A percentile compares a stretch with the other conserved stretches of the same genome.
Evolutionary conservation across 1,140 invertebrate species (phyloP).

Genomic region (Neocloeon triangulifer): DNA sequence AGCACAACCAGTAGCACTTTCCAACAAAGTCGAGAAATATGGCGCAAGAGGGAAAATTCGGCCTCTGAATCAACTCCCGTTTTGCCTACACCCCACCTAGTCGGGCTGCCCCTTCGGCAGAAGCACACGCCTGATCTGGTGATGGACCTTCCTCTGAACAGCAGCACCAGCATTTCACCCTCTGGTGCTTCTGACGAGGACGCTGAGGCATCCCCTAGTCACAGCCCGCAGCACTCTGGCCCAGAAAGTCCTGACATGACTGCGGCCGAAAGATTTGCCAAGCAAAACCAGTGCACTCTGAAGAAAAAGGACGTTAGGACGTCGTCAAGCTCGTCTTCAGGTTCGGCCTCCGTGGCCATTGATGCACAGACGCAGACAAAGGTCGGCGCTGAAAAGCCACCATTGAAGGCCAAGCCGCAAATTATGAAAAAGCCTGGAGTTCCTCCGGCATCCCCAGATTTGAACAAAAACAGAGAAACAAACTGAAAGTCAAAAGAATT

Average conservation of each 20-base stretch:
- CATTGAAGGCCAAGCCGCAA: constrained; percentile 47
- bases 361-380: constrained; percentile 29
- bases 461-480: background rate
- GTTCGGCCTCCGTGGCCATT: constrained; percentile 4
- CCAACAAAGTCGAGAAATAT: too few species aligned
- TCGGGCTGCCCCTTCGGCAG: constrained; percentile 27
- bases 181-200: background rate
- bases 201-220: constrained; percentile 14
- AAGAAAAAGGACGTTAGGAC: constrained; percentile 33
- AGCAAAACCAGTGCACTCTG: constrained; percentile 57
- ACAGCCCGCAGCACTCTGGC: constrained; percentile 15
- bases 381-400: constrained; percentile 36
- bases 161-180: constrained; percentile 7
- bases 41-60: too few species aligned
- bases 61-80: too few species aligned
- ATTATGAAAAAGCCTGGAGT: constrained; percentile 44
- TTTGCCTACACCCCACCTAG: too few species aligned
- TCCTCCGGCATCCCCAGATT: constrained; percentile 10
- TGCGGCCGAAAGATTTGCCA: constrained; percentile 47
- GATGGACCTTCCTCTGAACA: constrained; percentile 49
- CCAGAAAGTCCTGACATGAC: constrained; percentile 42
- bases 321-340: constrained; percentile 3
- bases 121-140: constrained; percentile 72
- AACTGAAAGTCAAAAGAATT: background rate
- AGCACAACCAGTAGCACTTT: too few species aligned